A percentile compares a stretch with the other conserved stretches of the same genome.
These are phyloP conservation scores for Drosophila leontia DNA, from an alignment of 1,140 invertebrate species.

Conservation along the genomic window DNA sequence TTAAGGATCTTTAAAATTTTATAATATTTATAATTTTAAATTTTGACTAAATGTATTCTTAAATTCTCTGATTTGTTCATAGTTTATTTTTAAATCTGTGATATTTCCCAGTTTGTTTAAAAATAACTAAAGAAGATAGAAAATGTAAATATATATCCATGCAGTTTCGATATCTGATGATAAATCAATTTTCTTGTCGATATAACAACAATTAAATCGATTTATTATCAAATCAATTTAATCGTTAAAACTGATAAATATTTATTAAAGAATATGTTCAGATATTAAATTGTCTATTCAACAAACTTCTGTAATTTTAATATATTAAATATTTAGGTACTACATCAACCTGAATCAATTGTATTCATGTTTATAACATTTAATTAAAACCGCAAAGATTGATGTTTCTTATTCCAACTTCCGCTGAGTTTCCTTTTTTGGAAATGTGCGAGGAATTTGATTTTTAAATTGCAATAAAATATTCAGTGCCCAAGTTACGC, in stretches of 20 bases:
- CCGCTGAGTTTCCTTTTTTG: background rate
- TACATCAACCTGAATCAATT: background rate
- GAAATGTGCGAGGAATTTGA: background rate
- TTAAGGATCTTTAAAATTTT: background rate
- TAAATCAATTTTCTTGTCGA: background rate
- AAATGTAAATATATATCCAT: background rate
- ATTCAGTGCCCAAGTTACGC: slow-evolving; percentile 38
- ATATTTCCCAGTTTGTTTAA: background rate
- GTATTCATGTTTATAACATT: background rate
- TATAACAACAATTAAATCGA: background rate
- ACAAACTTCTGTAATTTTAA: background rate
- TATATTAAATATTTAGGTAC: too few relatives aligned
- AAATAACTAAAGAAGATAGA: background rate
- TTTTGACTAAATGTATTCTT: background rate
- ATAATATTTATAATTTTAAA: background rate
- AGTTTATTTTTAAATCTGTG: background rate
- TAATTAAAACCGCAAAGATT: background rate
- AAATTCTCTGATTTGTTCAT: background rate
- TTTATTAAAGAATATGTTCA: background rate
- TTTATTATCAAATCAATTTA: background rate
- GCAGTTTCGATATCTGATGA: background rate
- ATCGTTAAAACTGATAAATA: background rate
- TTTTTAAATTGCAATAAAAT: slow-evolving; percentile 34
- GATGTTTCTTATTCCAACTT: background rate
- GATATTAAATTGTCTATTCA: background rate